These are phyloP conservation scores for Phoxinus phoxinus DNA, from an alignment of 2,113 vertebrate species.

Conservation along the genomic window DNA sequence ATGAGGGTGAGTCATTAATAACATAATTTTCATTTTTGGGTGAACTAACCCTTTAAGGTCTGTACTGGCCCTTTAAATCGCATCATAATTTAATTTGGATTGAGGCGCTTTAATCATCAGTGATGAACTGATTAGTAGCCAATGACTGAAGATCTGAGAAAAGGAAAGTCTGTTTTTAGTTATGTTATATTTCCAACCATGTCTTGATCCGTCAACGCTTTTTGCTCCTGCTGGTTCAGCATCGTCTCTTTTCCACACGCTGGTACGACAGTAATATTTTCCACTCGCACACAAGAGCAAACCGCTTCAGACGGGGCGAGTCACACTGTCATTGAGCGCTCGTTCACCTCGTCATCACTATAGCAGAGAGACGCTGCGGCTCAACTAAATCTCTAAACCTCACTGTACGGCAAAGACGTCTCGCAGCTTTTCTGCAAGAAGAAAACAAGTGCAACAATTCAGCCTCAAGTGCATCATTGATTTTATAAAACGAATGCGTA, in stretches of 20 bases:
- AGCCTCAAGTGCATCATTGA: neutral
- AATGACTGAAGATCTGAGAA: no score
- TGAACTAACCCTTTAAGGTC: no score
- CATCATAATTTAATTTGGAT: neutral
- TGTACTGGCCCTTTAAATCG: neutral
- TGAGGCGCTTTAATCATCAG: neutral
- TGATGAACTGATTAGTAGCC: no score
- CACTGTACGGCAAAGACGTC: neutral
- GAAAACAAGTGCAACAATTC: no score
- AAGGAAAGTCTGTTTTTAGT: neutral
- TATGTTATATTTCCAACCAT: neutral
- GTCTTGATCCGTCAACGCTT: neutral
- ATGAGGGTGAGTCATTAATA: no score
- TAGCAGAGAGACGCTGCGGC: neutral
- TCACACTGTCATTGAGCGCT: neutral
- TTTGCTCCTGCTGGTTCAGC: neutral
- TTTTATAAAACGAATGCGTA: neutral
- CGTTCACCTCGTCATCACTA: no score
- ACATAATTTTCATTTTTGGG: no score
- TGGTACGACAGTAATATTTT: neutral
- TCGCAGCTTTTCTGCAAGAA: no score
- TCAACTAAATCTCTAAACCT: neutral
- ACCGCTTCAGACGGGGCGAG: neutral
- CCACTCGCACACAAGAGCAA: neutral
- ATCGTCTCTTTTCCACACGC: neutral